Evolutionary conservation across 1,140 invertebrate genomes (phyloP), one percentile per base, ranked within the genome.

Genomic region (Centruroides sculpturatus): DNA sequence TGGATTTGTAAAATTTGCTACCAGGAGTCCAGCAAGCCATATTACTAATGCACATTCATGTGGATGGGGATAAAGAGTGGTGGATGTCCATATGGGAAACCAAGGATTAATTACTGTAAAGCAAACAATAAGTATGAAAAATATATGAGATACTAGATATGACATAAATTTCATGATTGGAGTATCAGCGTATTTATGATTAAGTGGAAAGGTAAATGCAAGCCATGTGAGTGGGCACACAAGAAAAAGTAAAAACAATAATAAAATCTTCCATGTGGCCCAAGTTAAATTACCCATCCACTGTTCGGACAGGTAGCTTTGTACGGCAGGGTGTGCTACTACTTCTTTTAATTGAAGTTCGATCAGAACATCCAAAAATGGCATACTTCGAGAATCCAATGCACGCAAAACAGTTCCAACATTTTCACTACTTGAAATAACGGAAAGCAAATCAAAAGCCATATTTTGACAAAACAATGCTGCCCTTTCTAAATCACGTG

Each of bases 121-220:
- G 59, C 87, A 82, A 65, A 98, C 82, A 64, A 98, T 83, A 55
- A 92, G 76, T 84, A 98, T 97, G 57, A 99, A 82, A 75, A 97
- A 96, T 66, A 98, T 85, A 76, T 99, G 96, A 1, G 96, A 98
- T 2, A 95, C 97, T 55, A 99, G 80, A 75, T 98, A 97, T n/a
- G 93, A 95, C 88, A 98, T 96, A 74, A 99, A 99, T 77, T 98
- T 98, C 69, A 99, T 96, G 66, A 99, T 96, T 23, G 96, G 96
- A 34, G 80, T 76, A 66, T 73, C 71, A 79, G 93, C 90, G 75
- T 94, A 95, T 73, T 88, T 88, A 76, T 95, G 92, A 35, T 89
- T 90, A 66, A 98, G 76, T 7, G 95, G 95, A 66, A 98, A 81
- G 47, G 93, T 97, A 74, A 98, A 95, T 8, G 88, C 83, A 59